phyloP scores from a whole-genome alignment of 1,140 invertebrate genomes.

The Sarcophaga bullata region DNA sequence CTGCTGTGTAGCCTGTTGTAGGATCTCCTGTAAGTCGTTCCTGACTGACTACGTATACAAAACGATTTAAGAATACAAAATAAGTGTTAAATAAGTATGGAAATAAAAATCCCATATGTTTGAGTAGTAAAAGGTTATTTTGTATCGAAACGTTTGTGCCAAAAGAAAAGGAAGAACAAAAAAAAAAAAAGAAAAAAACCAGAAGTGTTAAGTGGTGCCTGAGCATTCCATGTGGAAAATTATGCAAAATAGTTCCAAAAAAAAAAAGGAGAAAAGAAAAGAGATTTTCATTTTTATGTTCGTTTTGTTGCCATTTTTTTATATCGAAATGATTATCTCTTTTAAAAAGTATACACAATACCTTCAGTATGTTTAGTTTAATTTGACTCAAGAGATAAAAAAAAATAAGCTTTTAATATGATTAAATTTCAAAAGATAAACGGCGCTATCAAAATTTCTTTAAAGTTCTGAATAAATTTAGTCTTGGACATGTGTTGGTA shows the following conservation, averaged over 20 bases:
- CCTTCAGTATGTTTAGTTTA: not conserved
- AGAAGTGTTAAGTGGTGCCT: conserved; percentile 8
- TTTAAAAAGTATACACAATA: not conserved
- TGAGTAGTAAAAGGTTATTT: not conserved
- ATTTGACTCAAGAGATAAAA: not conserved
- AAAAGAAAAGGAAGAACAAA: not conserved
- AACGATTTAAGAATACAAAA: too few species aligned
- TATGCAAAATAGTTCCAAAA: not conserved
- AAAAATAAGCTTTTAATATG: not conserved
- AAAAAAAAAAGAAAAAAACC: too few species aligned
- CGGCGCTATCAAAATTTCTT: too few species aligned
- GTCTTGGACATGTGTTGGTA: too few species aligned
- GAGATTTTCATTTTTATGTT: not conserved
- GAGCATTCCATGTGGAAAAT: not conserved
- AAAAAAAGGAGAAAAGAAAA: not conserved
- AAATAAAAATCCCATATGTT: not conserved
- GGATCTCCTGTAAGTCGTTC: too few species aligned
- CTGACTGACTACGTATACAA: too few species aligned
- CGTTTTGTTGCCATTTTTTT: not conserved
- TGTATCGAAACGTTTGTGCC: not conserved
- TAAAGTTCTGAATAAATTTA: too few species aligned
- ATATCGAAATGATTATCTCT: conserved; percentile 1
- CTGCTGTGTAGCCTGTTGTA: too few species aligned
- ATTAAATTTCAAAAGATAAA: not conserved
- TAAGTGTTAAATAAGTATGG: not conserved